Base-by-base conservation (phyloP, 2,888 invertebrate genomes). In the Sicus ferrugineus region DNA sequence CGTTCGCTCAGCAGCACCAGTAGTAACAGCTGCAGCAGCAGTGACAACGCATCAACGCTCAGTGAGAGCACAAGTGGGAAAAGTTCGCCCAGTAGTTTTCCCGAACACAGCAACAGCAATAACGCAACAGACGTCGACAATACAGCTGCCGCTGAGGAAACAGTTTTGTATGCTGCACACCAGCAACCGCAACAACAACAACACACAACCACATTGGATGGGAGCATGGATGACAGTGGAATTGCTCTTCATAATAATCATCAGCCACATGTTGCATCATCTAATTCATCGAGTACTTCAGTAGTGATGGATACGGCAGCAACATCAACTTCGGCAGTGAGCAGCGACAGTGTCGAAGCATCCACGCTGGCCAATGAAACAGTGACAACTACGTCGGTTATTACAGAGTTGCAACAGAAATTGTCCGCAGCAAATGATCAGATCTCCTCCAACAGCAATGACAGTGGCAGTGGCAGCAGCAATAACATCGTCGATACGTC, bases 11-110 rank as follows among this genome's bases (percentile, higher is more conserved):
- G 77, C 56, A 80, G 80, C 61, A 73, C 75, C 4, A 80, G 76
- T 54, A 80, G 80, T 54, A 73, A 61, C 54, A 72, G 66, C 31
- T 63, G 61, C 28, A 65, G 67, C 54, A 70, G 70, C 48, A 69
- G 42, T 56, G 81, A 79, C 64, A 75, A 70, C 73, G 76, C 64
- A 73, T 77, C 72, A 73, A 78, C 75, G 30, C 67, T 78, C 21
- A 80, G 77, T 54, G 83, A 81, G 73, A 81, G 79, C 73, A 73
- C 77, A 68, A 83, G 83, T 75, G 84, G 83, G 54, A 83, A 84
- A 75, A 84, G 84, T 75, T 80, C 83, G 34, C 79, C 84, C 34
- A 79, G 76, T 59, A 78, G 78, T 75, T 58, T 67, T 46, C 58
- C 42, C n/a, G 58, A 58, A 11, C 46, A 56, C 31, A 72, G 69